phyloP scores from a whole-genome alignment of 2,113 vertebrate genomes.

The Craseonycteris thonglongyai region DNA sequence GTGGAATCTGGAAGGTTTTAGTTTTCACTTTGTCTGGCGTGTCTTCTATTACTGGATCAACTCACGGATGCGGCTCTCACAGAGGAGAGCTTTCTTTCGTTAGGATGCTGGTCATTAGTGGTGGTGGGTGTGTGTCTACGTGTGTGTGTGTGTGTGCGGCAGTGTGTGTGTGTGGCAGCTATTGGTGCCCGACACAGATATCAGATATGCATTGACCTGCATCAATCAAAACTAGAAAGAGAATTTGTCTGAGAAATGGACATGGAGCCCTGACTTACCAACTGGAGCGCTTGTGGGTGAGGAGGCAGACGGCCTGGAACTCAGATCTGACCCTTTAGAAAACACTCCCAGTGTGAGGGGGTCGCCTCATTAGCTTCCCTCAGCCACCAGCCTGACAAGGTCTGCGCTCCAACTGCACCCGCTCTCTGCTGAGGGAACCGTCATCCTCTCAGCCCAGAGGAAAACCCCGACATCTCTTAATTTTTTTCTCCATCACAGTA shows the following conservation, averaged over 20 bases:
- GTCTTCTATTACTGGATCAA: constrained; percentile 58
- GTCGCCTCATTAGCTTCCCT: constrained; percentile 6
- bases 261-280: not conserved
- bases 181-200: not conserved
- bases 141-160: not conserved
- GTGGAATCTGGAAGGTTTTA: constrained; percentile 71
- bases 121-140: not conserved
- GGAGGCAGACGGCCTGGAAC: constrained; percentile 7
- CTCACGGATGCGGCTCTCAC: constrained; percentile 30
- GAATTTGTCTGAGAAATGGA: constrained; percentile 1
- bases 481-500: not conserved
- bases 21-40: constrained; percentile 71
- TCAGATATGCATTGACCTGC: not conserved
- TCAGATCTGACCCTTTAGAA: constrained; percentile 42
- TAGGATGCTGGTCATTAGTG: constrained; percentile 53
- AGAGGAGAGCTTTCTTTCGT: constrained; percentile 17
- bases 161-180: not conserved
- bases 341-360: not conserved
- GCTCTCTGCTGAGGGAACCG: not conserved
- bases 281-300: not conserved
- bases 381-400: not conserved
- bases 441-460: not conserved
- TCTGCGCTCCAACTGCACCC: not conserved
- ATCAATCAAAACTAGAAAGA: constrained; percentile 35
- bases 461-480: constrained; percentile 28